Evolutionary conservation across 1,140 invertebrate species (phyloP).

Genomic region (Caenorhabditis brenneri): DNA sequence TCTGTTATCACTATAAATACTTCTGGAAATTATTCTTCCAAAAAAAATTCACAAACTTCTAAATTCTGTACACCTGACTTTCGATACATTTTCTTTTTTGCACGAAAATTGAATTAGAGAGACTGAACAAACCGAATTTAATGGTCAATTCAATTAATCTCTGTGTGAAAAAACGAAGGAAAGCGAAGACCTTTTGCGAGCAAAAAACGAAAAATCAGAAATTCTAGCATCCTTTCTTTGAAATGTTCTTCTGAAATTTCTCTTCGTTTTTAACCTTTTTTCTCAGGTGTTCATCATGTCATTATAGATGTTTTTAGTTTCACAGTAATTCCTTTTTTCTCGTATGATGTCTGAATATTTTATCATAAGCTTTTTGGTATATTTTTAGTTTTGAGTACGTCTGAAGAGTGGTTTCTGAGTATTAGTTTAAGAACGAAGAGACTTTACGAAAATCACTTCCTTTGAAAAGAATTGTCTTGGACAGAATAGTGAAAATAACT

Average conservation of each 20-base stretch:
- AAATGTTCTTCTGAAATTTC: neutral
- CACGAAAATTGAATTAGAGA: neutral
- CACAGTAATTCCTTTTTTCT: too few relatives aligned
- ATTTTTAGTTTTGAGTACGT: neutral
- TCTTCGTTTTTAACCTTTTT: neutral
- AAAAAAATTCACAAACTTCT: neutral
- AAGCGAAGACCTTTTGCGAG: neutral
- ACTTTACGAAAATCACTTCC: too few relatives aligned
- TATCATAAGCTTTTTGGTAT: neutral
- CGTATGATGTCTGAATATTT: neutral
- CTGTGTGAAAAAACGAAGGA: slow-evolving; percentile 15
- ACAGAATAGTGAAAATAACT: too few relatives aligned
- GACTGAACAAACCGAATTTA: neutral
- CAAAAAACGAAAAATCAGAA: neutral
- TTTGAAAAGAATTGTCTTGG: too few relatives aligned
- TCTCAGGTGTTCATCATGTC: neutral
- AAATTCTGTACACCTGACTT: neutral
- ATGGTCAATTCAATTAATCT: slow-evolving; percentile 32
- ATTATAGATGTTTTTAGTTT: too few relatives aligned
- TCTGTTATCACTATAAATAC: neutral
- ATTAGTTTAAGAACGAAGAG: neutral
- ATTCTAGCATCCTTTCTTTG: neutral
- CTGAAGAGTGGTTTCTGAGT: neutral
- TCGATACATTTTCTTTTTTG: neutral
- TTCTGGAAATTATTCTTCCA: neutral